Conservation (phyloP, 2,797 vertebrate genomes). For the Loris lydekkerianus region DNA sequence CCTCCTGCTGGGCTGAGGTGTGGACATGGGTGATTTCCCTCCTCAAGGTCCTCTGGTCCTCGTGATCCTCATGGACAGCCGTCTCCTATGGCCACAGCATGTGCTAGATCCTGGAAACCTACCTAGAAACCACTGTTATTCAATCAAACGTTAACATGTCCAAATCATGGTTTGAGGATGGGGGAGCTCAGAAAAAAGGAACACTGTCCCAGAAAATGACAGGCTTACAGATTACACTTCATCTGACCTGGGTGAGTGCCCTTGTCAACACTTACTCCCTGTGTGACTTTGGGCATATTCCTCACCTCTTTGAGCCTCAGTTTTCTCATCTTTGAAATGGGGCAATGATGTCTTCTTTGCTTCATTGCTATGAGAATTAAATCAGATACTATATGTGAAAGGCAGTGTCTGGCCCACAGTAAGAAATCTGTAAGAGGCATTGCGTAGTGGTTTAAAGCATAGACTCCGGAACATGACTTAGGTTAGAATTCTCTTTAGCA, state of each 20-base stretch:
- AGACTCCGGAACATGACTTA: not conserved
- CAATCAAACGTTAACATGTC: not conserved
- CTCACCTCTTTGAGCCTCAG: not conserved
- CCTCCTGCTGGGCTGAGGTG: not conserved
- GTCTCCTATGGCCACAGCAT: not conserved
- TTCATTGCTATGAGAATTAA: not conserved
- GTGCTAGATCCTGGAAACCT: not conserved
- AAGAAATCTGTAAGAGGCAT: not conserved
- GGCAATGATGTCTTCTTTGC: too few relatives aligned
- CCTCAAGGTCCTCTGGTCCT: not conserved
- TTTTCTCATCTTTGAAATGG: not conserved
- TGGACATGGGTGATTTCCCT: not conserved
- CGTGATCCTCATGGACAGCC: fast-evolving
- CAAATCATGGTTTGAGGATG: not conserved
- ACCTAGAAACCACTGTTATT: not conserved
- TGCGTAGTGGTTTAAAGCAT: not conserved
- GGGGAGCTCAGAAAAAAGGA: not conserved
- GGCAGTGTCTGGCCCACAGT: too few relatives aligned
- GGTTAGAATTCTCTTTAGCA: not conserved
- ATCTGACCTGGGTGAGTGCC: not conserved
- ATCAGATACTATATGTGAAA: not conserved
- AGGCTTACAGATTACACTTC: not conserved
- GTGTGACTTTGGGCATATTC: not conserved
- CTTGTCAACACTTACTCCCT: not conserved
- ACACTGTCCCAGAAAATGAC: not conserved